These are phyloP conservation scores for Odontamblyopus lacepedii DNA, from an alignment of 2,797 vertebrate species.

Conservation along the genomic window DNA sequence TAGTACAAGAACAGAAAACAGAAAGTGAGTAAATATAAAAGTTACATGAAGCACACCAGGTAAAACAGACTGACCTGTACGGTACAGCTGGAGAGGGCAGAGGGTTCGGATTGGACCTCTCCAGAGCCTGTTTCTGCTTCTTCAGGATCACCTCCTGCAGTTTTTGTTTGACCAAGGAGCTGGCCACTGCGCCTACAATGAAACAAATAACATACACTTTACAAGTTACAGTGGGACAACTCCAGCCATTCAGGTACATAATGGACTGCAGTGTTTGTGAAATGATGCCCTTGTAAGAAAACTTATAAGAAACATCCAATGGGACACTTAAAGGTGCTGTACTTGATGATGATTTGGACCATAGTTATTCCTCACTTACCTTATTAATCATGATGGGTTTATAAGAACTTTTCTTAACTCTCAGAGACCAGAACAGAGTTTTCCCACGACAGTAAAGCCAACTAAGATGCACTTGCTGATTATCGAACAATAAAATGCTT, in stretches of 20 bases:
- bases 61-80: slow-evolving; percentile 80
- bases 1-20: slow-evolving; percentile 20
- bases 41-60: too few relatives aligned
- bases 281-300: neutral
- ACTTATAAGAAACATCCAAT: too few relatives aligned
- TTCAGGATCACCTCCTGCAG: slow-evolving; percentile 93
- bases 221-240: neutral
- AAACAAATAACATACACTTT: slow-evolving; percentile 7
- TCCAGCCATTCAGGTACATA: neutral
- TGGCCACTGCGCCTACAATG: slow-evolving; percentile 89
- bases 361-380: too few relatives aligned
- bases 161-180: slow-evolving; percentile 93
- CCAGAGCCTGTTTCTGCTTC: slow-evolving; percentile 90
- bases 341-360: too few relatives aligned
- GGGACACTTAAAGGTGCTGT: too few relatives aligned
- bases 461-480: too few relatives aligned
- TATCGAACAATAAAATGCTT: too few relatives aligned
- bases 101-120: slow-evolving; percentile 81
- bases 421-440: too few relatives aligned
- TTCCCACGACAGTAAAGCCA: too few relatives aligned
- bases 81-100: slow-evolving; percentile 75
- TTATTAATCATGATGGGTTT: too few relatives aligned
- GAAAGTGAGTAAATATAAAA: neutral
- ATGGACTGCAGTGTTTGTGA: neutral
- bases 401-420: too few relatives aligned